Evolutionary conservation across 2,113 vertebrate species (phyloP).

Genomic region (Anolis carolinensis): DNA sequence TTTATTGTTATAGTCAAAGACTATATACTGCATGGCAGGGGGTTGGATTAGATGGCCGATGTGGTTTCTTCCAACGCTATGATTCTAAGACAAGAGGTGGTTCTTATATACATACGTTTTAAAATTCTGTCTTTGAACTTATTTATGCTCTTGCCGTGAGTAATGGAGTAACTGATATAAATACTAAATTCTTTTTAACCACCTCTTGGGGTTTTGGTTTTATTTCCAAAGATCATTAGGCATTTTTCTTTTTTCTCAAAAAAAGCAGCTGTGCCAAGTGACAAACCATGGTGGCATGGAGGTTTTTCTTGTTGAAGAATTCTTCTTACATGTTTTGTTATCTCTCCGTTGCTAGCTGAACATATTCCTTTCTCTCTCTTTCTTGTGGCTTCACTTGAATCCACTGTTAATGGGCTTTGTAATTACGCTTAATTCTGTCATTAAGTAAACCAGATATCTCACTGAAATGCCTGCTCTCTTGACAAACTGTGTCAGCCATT

Average conservation of each 20-base stretch:
- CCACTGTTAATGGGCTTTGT: slow-evolving; percentile 51
- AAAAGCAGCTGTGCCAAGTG: slow-evolving; percentile 38
- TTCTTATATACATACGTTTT: neutral
- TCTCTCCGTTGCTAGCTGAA: slow-evolving; percentile 41
- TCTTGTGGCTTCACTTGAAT: slow-evolving; percentile 16
- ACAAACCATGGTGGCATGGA: slow-evolving; percentile 30
- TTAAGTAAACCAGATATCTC: slow-evolving; percentile 25
- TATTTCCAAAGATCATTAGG: slow-evolving; percentile 35
- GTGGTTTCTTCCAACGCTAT: too few relatives aligned
- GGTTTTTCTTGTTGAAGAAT: slow-evolving; percentile 37
- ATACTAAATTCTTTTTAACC: neutral
- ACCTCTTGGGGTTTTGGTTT: slow-evolving; percentile 15
- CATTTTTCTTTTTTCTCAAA: slow-evolving; percentile 17
- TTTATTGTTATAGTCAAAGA: too few relatives aligned
- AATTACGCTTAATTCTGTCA: slow-evolving; percentile 31
- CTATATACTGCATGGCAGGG: too few relatives aligned
- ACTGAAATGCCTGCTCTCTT: neutral
- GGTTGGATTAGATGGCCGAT: too few relatives aligned
- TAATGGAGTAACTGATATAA: neutral
- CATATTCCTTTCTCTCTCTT: slow-evolving; percentile 26
- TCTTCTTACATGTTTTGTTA: slow-evolving; percentile 24
- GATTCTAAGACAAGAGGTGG: slow-evolving; percentile 5
- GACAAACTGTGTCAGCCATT: neutral
- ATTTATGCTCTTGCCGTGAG: slow-evolving; percentile 8
- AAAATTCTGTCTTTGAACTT: neutral